Evolutionary conservation across 2,113 vertebrate genomes (phyloP), one percentile per base, ranked within the genome.

Genomic region (Tenebrosternarchus preto): DNA sequence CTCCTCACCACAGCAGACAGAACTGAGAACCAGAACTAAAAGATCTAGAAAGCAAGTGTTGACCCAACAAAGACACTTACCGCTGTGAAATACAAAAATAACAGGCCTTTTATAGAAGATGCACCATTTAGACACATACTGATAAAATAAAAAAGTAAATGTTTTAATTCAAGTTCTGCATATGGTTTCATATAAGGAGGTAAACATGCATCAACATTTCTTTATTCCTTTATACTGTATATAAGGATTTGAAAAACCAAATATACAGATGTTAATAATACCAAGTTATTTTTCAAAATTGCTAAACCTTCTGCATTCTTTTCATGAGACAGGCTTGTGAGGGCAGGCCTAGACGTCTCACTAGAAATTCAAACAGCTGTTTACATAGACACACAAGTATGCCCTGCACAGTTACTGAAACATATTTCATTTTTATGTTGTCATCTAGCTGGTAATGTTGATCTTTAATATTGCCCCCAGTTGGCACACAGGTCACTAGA

Each of bases 21-120:
- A 33, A 33, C 63, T 78, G 53, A 24, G 20, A 67, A 67, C 20
- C 61, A 68, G 33, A 70, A 36, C 31, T 8, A 59, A 60, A 19
- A 68, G 33, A 70, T 27, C 31, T 8, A 59, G 33, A 25, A 76
- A 2, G 33, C 60, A 76, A 27, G 11, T 24, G 31, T 25, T 78
- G 53, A 22, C 53, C 64, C 9, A 66, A 66, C 5, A 78, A 53
- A 59, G 70, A 78, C 67, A 25, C 6, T 69, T 29, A 11, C 29
- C 12, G 31, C 63, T 77, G 29, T 76, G 66, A 70, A 59, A 69
- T 68, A 59, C 53, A 36, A 53, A 73, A 60, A 73, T 60, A 60
- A 6, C 39, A 24, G 11, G 69, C 53, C 55, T 78, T 68, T 59
- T 69, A 78, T 46, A 71, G 36, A 78, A 70, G 68, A 78, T 60